phyloP scores from a whole-genome alignment of 92 coral and sea anemone species.

The Porites cylindrica region DNA sequence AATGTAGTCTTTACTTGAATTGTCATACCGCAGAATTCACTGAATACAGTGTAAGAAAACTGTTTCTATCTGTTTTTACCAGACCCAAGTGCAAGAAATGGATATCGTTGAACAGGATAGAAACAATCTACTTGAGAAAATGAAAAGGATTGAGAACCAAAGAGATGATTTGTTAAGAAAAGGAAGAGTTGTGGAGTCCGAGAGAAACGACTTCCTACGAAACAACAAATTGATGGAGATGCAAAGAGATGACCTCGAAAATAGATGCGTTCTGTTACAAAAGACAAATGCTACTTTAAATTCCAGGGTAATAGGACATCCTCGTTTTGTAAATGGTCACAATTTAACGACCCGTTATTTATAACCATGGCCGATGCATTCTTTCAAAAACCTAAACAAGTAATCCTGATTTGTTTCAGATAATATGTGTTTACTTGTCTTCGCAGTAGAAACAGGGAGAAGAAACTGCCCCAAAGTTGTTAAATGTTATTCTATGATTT shows the following conservation, averaged over 20 bases:
- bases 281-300: conserved; percentile 82
- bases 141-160: conserved; percentile 80
- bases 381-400: too few species aligned
- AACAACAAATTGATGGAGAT: conserved; percentile 96
- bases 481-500: too few species aligned
- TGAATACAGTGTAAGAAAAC: too few species aligned
- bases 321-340: too few species aligned
- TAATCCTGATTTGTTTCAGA: too few species aligned
- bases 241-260: conserved; percentile 92
- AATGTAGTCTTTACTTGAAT: too few species aligned
- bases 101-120: conserved; percentile 93
- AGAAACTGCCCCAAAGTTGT: too few species aligned
- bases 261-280: conserved; percentile 82
- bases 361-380: too few species aligned
- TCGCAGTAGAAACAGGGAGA: too few species aligned
- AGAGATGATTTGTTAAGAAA: conserved; percentile 92
- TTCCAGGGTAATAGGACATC: conserved; percentile 69
- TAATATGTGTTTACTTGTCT: too few species aligned
- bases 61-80: background rate
- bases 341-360: too few species aligned
- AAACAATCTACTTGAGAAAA: conserved; percentile 75
- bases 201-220: conserved; percentile 92
- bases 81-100: conserved; percentile 94
- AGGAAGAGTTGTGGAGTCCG: conserved; percentile 93
- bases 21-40: too few species aligned